Evolutionary conservation across 2,888 invertebrate genomes (phyloP).

Genomic region (Eupithecia vulgata): DNA sequence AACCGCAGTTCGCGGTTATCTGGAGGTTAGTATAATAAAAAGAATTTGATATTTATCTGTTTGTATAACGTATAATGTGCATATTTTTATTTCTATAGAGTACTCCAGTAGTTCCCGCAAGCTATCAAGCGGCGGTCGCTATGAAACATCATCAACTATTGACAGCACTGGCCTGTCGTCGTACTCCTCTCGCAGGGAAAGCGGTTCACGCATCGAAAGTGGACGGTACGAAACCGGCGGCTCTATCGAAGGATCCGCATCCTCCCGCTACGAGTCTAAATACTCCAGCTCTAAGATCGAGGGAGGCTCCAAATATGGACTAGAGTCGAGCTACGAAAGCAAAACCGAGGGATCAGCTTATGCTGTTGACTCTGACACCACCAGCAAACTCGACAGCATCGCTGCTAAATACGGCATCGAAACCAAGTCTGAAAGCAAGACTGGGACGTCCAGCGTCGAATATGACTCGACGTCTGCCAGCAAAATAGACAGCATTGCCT

Average conservation of each 20-base stretch:
- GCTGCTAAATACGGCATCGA: slow-evolving; percentile 70
- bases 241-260: slow-evolving; percentile 64
- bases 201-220: slow-evolving; percentile 69
- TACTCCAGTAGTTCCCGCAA: slow-evolving; percentile 76
- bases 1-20: slow-evolving; percentile 86
- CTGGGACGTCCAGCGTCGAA: slow-evolving; percentile 50
- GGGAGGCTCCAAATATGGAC: slow-evolving; percentile 58
- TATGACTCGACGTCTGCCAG: slow-evolving; percentile 46
- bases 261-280: slow-evolving; percentile 72
- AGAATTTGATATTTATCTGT: neutral
- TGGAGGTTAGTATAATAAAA: slow-evolving; percentile 76
- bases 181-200: slow-evolving; percentile 71
- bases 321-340: slow-evolving; percentile 55
- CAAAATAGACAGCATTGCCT: slow-evolving; percentile 58
- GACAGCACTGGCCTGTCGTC: slow-evolving; percentile 65
- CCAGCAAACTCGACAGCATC: slow-evolving; percentile 65
- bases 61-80: neutral
- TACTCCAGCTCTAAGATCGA: slow-evolving; percentile 61
- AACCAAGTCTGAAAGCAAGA: slow-evolving; percentile 63
- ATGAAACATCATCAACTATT: slow-evolving; percentile 68
- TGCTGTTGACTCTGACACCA: slow-evolving; percentile 52
- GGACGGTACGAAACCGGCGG: slow-evolving; percentile 63
- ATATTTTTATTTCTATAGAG: slow-evolving; percentile 54
- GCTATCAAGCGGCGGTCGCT: slow-evolving; percentile 68
- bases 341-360: slow-evolving; percentile 53